A percentile compares a stretch with the other conserved stretches of the same genome.
Conservation (phyloP, 2,888 invertebrate species). For the Habroteleia sp. region DNA sequence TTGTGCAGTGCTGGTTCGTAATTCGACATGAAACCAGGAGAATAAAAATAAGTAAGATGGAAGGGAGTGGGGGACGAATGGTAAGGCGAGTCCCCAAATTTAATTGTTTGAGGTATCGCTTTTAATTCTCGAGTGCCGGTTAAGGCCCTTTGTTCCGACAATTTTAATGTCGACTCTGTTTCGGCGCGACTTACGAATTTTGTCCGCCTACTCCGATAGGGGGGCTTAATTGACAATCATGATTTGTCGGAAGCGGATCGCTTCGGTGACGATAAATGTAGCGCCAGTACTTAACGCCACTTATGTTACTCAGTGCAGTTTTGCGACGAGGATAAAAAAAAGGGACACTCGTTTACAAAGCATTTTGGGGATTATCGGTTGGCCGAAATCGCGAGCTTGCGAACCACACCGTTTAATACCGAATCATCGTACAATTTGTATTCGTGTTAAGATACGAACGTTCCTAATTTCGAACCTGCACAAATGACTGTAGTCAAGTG, state of each 20-base stretch:
- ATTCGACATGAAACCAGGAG: neutral
- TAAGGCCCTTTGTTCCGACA: slow-evolving; percentile 13
- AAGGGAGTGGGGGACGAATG: neutral
- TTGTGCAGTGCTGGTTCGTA: slow-evolving; percentile 6
- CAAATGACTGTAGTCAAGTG: slow-evolving; percentile 11
- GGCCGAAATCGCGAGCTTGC: neutral
- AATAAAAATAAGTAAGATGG: neutral
- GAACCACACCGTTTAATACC: neutral
- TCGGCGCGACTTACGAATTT: too few relatives aligned
- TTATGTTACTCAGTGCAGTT: slow-evolving; percentile 5
- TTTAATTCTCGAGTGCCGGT: slow-evolving; percentile 15
- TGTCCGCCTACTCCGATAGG: too few relatives aligned
- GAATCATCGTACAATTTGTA: slow-evolving; percentile 9
- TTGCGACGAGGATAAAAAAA: neutral
- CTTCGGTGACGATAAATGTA: slow-evolving; percentile 11
- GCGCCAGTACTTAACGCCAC: slow-evolving; percentile 25
- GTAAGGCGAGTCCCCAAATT: neutral
- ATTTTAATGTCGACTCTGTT: too few relatives aligned
- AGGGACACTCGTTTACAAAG: neutral
- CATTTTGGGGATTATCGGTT: slow-evolving; percentile 6
- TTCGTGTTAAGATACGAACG: slow-evolving; percentile 2
- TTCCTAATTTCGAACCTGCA: slow-evolving; percentile 29
- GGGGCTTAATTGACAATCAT: slow-evolving; percentile 24
- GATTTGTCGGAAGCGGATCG: slow-evolving; percentile 5
- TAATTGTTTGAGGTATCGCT: neutral